phyloP scores from a whole-genome alignment of 2,113 vertebrate genomes.

The Lagopus muta region DNA sequence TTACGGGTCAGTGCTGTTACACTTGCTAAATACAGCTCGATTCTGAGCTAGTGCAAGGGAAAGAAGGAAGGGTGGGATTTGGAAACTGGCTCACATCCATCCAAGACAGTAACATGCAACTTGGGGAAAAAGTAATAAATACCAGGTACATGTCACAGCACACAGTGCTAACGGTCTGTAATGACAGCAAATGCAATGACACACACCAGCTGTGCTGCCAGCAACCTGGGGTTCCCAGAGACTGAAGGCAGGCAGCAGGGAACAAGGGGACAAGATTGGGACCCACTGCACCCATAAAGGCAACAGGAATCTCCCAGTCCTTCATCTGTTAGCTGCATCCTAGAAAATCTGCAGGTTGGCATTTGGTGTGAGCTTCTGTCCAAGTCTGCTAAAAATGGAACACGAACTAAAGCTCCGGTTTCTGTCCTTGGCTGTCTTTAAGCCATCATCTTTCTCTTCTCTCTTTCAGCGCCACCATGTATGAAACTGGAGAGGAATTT shows the following conservation, averaged over 20 bases:
- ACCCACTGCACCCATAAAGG: not conserved
- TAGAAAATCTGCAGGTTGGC: not conserved
- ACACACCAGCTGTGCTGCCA: not conserved
- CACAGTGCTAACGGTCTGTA: not conserved
- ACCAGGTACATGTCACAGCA: not conserved
- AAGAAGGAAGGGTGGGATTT: slow-evolving; percentile 22
- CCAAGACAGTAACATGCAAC: not conserved
- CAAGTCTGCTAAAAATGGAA: not conserved
- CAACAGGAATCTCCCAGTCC: not conserved
- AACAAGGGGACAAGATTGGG: not conserved
- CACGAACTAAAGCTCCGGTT: not conserved
- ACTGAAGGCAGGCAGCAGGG: not conserved
- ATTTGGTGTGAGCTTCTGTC: not conserved
- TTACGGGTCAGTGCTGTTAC: slow-evolving; percentile 14
- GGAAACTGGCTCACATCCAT: slow-evolving; percentile 16
- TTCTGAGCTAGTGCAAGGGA: not conserved
- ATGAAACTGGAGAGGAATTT: not conserved
- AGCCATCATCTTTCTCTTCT: not conserved
- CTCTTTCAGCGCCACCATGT: not conserved
- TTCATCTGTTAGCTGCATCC: not conserved
- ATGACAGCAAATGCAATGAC: not conserved
- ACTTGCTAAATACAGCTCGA: slow-evolving; percentile 41
- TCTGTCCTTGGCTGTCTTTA: not conserved
- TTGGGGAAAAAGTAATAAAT: not conserved
- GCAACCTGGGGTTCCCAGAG: not conserved